A percentile compares a stretch with the other conserved stretches of the same genome.
phyloP scores from a whole-genome alignment of 2,113 vertebrate genomes.

The Cyrtonyx montezumae region DNA sequence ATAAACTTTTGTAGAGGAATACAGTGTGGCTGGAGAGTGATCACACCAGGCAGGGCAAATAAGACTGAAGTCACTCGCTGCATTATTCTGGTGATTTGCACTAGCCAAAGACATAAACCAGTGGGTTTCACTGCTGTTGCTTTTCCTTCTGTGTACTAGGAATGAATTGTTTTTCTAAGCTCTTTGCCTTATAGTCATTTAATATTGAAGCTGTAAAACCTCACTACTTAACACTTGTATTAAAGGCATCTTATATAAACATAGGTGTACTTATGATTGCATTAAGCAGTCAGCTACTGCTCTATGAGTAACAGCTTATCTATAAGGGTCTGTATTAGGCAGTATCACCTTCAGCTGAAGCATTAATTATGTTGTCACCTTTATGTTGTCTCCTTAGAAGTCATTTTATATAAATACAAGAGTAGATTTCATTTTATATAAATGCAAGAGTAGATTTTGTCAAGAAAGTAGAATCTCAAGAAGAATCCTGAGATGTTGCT shows the following conservation, averaged over 20 bases:
- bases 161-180: not conserved
- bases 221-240: not conserved
- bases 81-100: not conserved
- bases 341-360: not conserved
- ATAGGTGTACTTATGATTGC: not conserved
- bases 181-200: not conserved
- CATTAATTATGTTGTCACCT: not conserved
- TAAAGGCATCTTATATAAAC: not conserved
- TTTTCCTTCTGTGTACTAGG: not conserved
- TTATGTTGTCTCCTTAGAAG: not conserved
- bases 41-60: not conserved
- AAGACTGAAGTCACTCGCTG: not conserved
- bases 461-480: slow-evolving; percentile 16
- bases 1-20: not conserved
- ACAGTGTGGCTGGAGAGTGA: accelerated
- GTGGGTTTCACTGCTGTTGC: not conserved
- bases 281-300: not conserved
- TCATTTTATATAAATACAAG: too few species aligned
- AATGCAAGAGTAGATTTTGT: slow-evolving; percentile 35
- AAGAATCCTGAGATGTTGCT: not conserved
- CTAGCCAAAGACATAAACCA: not conserved
- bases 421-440: too few species aligned
- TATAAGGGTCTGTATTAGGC: not conserved
- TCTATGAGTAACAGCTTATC: not conserved
- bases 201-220: not conserved